Conservation (phyloP, 2,797 vertebrate species). For the Enteromius viviparus region DNA sequence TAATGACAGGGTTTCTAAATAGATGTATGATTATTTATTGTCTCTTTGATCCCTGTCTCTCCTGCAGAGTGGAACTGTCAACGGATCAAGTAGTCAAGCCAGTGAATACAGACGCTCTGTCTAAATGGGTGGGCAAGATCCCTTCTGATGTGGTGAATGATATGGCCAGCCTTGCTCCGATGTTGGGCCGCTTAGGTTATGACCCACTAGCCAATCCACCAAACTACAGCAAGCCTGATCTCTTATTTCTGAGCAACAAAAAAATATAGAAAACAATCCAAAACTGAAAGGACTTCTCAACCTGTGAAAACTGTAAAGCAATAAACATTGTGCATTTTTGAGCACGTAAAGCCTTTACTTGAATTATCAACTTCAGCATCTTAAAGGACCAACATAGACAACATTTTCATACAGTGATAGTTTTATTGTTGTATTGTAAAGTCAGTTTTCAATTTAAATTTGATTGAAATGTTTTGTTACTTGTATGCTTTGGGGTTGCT, state of each 20-base stretch:
- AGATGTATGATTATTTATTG: not conserved
- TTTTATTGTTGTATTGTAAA: not conserved
- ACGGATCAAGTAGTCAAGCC: constrained; percentile 98
- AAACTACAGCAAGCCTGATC: constrained; percentile 84
- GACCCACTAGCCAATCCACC: constrained; percentile 92
- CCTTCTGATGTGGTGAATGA: constrained; percentile 88
- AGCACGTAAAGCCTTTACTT: not conserved
- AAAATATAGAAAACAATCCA: constrained; percentile 68
- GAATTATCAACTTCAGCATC: not conserved
- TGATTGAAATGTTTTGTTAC: not conserved
- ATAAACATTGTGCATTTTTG: constrained; percentile 21
- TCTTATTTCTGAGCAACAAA: constrained; percentile 77
- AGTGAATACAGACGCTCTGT: constrained; percentile 90
- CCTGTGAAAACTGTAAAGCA: constrained; percentile 15
- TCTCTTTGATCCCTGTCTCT: constrained; percentile 2
- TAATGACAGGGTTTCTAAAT: not conserved
- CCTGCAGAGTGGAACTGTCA: constrained; percentile 88
- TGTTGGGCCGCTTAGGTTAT: constrained; percentile 92
- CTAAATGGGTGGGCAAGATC: constrained; percentile 94
- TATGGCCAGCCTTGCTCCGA: constrained; percentile 93
- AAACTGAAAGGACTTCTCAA: not conserved
- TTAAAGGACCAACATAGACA: not conserved
- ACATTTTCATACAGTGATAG: constrained; percentile 4
- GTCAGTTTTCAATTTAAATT: not conserved
- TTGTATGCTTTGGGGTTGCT: not conserved